These are phyloP conservation scores for Pantelozetes paolii DNA, from an alignment of 2,888 invertebrate genomes.

Conservation along the genomic window DNA sequence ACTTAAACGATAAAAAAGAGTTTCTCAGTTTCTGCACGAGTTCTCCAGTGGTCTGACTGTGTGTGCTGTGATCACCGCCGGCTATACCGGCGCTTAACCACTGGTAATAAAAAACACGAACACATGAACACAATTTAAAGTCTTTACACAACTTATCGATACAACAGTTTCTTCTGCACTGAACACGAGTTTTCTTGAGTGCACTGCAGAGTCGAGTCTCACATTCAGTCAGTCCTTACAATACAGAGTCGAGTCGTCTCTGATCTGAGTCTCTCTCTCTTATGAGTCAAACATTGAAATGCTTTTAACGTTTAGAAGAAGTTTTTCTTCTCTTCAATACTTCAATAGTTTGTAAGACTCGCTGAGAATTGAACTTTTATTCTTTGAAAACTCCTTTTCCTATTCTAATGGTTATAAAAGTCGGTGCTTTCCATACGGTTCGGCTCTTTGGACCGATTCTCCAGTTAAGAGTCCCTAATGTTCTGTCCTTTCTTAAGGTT, in stretches of 20 bases:
- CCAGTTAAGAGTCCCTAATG: background rate
- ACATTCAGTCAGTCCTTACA: background rate
- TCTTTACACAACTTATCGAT: background rate
- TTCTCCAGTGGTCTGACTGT: background rate
- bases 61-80: background rate
- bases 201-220: background rate
- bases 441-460: conserved; percentile 9
- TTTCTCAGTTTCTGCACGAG: conserved; percentile 11
- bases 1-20: conserved; percentile 2
- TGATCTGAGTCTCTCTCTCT: background rate
- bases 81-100: background rate
- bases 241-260: conserved; percentile 12
- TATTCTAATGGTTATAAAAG: conserved; percentile 16
- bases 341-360: no score
- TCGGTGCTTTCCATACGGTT: conserved; percentile 14
- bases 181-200: background rate
- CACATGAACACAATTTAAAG: conserved; percentile 25
- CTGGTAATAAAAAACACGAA: conserved; percentile 14
- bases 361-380: conserved; percentile 14
- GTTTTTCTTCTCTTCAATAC: conserved; percentile 4
- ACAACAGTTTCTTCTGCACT: background rate
- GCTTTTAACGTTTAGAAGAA: conserved; percentile 19
- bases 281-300: no score
- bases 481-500: no score
- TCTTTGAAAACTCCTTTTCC: background rate